Evolutionary conservation across 2,888 invertebrate genomes (phyloP), one percentile per base, ranked within the genome.

Genomic region (Ormia ochracea): DNA sequence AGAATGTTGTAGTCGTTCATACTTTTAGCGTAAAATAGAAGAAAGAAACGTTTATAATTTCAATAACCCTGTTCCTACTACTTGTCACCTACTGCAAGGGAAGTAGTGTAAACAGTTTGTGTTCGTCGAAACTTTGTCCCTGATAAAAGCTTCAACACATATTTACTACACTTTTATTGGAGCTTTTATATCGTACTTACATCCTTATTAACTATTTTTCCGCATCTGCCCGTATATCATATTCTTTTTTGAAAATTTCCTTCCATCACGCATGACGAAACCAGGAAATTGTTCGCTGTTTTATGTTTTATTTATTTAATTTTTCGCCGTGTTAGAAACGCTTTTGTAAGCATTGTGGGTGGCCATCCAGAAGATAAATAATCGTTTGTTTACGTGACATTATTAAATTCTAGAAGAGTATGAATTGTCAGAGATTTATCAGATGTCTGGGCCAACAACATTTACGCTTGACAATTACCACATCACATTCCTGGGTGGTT

Each of bases 351-450:
- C 52, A 26, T 77, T 38, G 72, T 76, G 80, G 80, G 80, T 76
- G 76, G 80, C 52, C 80, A 63, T 61, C 63, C 43, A 28, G 50
- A 38, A 76, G 68, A 80, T 76, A 80, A 80, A 76, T 76, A 80
- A 80, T 76, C 72, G 76, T 72, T 68, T 76, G 76, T 76, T 80
- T 80, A 80, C 80, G 80, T 80, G 80, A 80, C 80, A 80, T 76
- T 80, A 80, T 80, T 80, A 80, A 76, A 80, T 80, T 80, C 72
- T 73, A 72, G 68, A 58, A 61, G 63, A 56, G 59, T 70, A 72
- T 61, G 54, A 75, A 76, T 72, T 70, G 72, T 78, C 56, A 72
- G 43, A 72, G 77, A 78, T 70, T 78, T 66, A 65, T 78, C 66
- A 66, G 66, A 66, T 73, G 78, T 66, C 78, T 66, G 66, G 76